A percentile compares a stretch with the other conserved stretches of the same genome.
These are phyloP conservation scores for Tyrophagus putrescentiae DNA, from an alignment of 1,140 invertebrate genomes.

Conservation along the genomic window DNA sequence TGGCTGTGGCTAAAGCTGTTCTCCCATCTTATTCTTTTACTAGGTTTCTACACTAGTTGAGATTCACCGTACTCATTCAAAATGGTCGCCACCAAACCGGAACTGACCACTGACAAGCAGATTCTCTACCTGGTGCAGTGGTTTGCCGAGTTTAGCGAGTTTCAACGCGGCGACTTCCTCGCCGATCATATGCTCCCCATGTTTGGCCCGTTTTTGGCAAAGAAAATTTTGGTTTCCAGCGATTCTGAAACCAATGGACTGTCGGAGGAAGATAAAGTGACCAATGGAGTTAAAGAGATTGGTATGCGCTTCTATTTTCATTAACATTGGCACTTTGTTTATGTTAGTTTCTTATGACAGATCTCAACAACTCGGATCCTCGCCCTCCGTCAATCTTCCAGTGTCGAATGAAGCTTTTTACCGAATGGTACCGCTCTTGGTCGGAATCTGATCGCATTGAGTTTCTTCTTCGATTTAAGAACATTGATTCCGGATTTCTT, in stretches of 20 bases:
- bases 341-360: not conserved
- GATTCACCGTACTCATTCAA: no score
- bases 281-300: constrained; percentile 47
- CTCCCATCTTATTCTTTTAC: no score
- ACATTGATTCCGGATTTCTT: constrained; percentile 27
- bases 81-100: no score
- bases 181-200: constrained; percentile 44
- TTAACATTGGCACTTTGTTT: not conserved
- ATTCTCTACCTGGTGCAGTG: constrained; percentile 61
- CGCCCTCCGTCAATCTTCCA: constrained; percentile 71
- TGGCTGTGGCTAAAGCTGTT: no score
- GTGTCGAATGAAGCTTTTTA: constrained; percentile 70
- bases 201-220: constrained; percentile 33
- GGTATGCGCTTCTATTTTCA: not conserved
- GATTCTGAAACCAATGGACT: constrained; percentile 43
- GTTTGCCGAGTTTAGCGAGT: constrained; percentile 74
- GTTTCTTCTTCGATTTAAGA: constrained; percentile 25
- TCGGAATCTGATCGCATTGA: constrained; percentile 45
- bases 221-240: not conserved
- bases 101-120: constrained; percentile 31
- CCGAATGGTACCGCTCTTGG: constrained; percentile 71
- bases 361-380: constrained; percentile 18
- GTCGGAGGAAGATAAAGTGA: constrained; percentile 53
- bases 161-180: constrained; percentile 67
- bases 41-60: no score